These are phyloP conservation scores for Thymelicus lineola DNA, from an alignment of 2,888 invertebrate species.

Conservation along the genomic window DNA sequence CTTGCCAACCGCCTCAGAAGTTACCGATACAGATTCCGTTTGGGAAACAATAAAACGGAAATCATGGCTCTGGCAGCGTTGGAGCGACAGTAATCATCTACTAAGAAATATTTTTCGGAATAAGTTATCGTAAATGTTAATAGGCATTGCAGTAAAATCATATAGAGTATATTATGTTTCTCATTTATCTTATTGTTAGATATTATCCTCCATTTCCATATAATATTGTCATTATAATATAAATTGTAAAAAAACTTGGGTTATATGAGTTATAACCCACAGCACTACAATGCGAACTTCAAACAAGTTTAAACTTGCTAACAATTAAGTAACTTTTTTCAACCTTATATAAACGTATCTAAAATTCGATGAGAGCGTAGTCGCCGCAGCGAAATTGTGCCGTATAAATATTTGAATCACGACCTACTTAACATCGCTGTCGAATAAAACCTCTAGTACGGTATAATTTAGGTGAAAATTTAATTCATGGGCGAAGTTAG, in stretches of 20 bases:
- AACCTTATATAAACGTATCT: conserved; percentile 11
- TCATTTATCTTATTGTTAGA: too few species aligned
- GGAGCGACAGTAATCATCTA: conserved; percentile 8
- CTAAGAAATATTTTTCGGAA: conserved; percentile 6
- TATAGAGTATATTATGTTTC: too few species aligned
- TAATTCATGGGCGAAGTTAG: conserved; percentile 69
- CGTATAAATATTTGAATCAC: conserved; percentile 46
- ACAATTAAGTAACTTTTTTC: conserved; percentile 6
- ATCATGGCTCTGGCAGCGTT: conserved; percentile 20
- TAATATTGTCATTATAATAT: too few species aligned
- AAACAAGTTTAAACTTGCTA: neutral
- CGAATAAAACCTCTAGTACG: conserved; percentile 53
- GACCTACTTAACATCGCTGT: conserved; percentile 45
- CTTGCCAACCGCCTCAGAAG: conserved; percentile 64
- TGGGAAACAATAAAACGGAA: conserved; percentile 29
- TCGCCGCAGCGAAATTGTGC: conserved; percentile 17
- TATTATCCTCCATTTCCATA: neutral
- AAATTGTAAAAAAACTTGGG: neutral
- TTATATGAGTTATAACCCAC: neutral
- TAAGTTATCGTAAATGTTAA: neutral
- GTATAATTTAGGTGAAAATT: conserved; percentile 63
- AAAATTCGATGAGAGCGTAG: conserved; percentile 10
- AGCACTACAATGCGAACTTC: neutral
- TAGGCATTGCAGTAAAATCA: neutral
- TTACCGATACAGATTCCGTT: conserved; percentile 40